Evolutionary conservation across 2,797 vertebrate species (phyloP).

Genomic region (Antrozous pallidus): DNA sequence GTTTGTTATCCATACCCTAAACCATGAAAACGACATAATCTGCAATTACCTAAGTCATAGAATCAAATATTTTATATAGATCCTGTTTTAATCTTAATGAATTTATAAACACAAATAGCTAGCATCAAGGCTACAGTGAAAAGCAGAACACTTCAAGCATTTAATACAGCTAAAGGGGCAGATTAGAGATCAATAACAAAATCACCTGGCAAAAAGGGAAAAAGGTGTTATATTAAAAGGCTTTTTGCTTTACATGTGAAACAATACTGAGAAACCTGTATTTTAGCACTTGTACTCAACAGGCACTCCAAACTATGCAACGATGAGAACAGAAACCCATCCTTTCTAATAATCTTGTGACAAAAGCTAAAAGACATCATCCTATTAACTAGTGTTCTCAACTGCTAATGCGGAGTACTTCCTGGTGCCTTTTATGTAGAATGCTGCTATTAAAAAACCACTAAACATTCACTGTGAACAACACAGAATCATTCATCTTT

Average conservation of each 20-base stretch:
- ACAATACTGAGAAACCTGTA: slow-evolving; percentile 90
- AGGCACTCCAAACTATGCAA: slow-evolving; percentile 92
- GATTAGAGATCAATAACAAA: slow-evolving; percentile 91
- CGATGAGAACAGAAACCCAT: slow-evolving; percentile 93
- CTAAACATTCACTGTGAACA: slow-evolving; percentile 93
- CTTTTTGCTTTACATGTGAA: slow-evolving; percentile 84
- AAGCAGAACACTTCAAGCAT: slow-evolving; percentile 92
- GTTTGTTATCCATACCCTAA: slow-evolving; percentile 30
- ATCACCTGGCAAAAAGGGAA: slow-evolving; percentile 95
- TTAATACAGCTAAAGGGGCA: slow-evolving; percentile 92
- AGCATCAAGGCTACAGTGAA: slow-evolving; percentile 85
- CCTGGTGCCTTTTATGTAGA: slow-evolving; percentile 94
- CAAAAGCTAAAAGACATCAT: slow-evolving; percentile 99
- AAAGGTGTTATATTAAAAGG: slow-evolving; percentile 94
- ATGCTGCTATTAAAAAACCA: slow-evolving; percentile 92
- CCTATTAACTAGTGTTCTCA: slow-evolving; percentile 99
- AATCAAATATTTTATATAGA: slow-evolving; percentile 71
- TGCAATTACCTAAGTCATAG: slow-evolving; percentile 55
- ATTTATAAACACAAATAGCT: slow-evolving; percentile 77
- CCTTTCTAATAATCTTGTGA: slow-evolving; percentile 99
- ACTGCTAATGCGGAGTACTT: slow-evolving; percentile 94
- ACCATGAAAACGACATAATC: slow-evolving; percentile 1
- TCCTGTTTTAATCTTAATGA: slow-evolving; percentile 80
- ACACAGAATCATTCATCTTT: slow-evolving; percentile 93
- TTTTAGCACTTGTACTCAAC: slow-evolving; percentile 95